phyloP scores from a whole-genome alignment of 2,797 vertebrate genomes.

The Benthosema pterotum region DNA sequence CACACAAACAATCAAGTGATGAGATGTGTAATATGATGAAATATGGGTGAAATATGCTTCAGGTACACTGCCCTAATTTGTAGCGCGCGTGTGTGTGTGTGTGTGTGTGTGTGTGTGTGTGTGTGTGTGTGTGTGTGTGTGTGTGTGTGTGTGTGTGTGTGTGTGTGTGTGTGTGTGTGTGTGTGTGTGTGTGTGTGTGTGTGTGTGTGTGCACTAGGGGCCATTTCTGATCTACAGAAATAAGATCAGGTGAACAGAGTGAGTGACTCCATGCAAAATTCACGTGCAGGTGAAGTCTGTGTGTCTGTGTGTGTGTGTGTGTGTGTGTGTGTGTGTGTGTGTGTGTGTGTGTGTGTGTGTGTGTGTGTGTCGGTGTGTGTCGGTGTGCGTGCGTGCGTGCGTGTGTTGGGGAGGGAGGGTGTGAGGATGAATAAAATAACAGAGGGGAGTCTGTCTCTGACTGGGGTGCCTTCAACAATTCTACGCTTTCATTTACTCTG shows the following conservation, averaged over 20 bases:
- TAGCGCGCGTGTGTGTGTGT: background rate
- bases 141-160: slow-evolving; percentile 3
- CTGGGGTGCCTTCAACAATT: slow-evolving; percentile 80
- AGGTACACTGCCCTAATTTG: slow-evolving; percentile 48
- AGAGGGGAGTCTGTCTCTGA: slow-evolving; percentile 67
- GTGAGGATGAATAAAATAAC: slow-evolving; percentile 82
- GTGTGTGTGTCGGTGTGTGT: slow-evolving; percentile 16
- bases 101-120: slow-evolving; percentile 33
- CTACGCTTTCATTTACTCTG: slow-evolving; percentile 80
- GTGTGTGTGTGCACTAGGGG: slow-evolving; percentile 61
- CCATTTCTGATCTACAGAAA: slow-evolving; percentile 62
- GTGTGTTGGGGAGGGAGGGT: slow-evolving; percentile 36
- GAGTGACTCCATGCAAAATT: slow-evolving; percentile 77
- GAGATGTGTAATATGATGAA: slow-evolving; percentile 70
- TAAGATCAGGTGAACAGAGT: slow-evolving; percentile 67
- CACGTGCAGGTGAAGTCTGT: slow-evolving; percentile 67
- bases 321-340: slow-evolving; percentile 31
- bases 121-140: slow-evolving; percentile 38
- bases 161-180: background rate
- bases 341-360: slow-evolving; percentile 2
- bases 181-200: slow-evolving; percentile 8
- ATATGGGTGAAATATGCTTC: slow-evolving; percentile 70
- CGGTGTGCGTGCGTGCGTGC: background rate
- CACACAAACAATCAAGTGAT: slow-evolving; percentile 41
- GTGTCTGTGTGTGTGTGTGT: slow-evolving; percentile 1